phyloP scores from a whole-genome alignment of 2,113 vertebrate genomes.

The Notothenia rossii region DNA sequence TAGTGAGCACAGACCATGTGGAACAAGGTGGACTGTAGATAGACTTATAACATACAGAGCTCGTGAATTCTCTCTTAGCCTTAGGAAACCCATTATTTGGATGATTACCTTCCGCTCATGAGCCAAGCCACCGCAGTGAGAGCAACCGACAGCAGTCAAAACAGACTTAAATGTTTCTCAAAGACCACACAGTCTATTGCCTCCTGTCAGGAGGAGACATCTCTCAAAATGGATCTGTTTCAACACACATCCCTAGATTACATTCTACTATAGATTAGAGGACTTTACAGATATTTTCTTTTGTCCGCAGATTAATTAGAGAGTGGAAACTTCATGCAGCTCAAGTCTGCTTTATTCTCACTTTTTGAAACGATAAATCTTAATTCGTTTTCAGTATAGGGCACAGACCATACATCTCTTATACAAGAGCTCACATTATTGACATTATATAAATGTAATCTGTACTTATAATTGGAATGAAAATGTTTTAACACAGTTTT shows the following conservation, averaged over 20 bases:
- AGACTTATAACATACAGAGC: conserved; percentile 45
- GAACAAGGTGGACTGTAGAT: conserved; percentile 15
- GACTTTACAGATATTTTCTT: conserved; percentile 38
- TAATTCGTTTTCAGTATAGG: conserved; percentile 24
- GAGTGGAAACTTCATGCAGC: not conserved
- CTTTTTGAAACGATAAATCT: conserved; percentile 11
- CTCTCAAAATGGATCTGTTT: conserved; percentile 68
- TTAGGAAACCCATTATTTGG: conserved; percentile 69
- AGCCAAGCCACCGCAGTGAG: conserved; percentile 9
- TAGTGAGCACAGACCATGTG: conserved; percentile 20
- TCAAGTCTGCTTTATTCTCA: conserved; percentile 32
- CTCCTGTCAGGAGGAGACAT: conserved; percentile 57
- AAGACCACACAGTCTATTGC: conserved; percentile 45
- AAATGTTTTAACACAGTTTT: not conserved
- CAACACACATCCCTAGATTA: conserved; percentile 59
- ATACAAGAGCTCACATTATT: not conserved
- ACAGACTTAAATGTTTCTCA: conserved; percentile 43
- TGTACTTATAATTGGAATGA: not conserved
- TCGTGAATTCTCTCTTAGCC: conserved; percentile 37
- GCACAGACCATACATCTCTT: not conserved
- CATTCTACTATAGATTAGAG: conserved; percentile 46
- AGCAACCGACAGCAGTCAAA: conserved; percentile 4
- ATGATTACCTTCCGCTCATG: conserved; percentile 65
- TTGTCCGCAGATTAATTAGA: conserved; percentile 56
- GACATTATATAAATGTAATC: not conserved